Base-by-base conservation (phyloP, 64 coral and sea anemone genomes). In the Montipora cactus region DNA sequence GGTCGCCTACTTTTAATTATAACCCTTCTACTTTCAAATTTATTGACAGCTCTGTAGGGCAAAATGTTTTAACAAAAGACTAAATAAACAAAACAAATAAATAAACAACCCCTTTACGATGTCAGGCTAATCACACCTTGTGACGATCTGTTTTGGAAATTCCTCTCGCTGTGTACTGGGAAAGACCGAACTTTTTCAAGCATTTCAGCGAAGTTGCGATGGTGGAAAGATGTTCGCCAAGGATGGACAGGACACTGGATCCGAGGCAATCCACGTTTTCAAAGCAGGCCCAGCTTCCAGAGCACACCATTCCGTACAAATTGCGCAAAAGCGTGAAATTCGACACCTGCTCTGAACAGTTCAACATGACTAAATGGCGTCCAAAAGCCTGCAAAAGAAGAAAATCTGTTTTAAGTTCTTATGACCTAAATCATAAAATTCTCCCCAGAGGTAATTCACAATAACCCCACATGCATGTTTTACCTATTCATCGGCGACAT, bases 221-320 rank as follows among this genome's bases (percentile, higher is more conserved):
- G 67, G 61, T 84, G 6, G 80, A 67, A 18, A 99, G 67, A 83
- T 99, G 92, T 84, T 99, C 88, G n/a, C 92, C 95, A 83, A 99
- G 84, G 47, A 92, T 25, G 16, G 94, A 95, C n/a, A 99, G 79
- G 69, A 99, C 66, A 21, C 79, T 86, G 50, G 64, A 55, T 12
- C 80, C 77, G 2, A 96, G 28, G 20, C 66, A 87, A 80, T 96
- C 95, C n/a, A 92, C 77, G 11, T 96, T 92, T 72, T 99, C 92
- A 93, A 96, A 96, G 81, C 98, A 99, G 20, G 93, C 92, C 95
- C 95, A 94, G n/a, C 89, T 92, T 20, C 98, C 98, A 9, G 92
- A 84, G 16, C 77, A 68, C 22, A 99, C 51, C 89, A 96, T 94
- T 22, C 98, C 98, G 16, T 49, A 84, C 50, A 99, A 52, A 70